These are phyloP conservation scores for Diadema setosum DNA, from an alignment of 35 echinoderm and acorn worm genomes.

Conservation along the genomic window DNA sequence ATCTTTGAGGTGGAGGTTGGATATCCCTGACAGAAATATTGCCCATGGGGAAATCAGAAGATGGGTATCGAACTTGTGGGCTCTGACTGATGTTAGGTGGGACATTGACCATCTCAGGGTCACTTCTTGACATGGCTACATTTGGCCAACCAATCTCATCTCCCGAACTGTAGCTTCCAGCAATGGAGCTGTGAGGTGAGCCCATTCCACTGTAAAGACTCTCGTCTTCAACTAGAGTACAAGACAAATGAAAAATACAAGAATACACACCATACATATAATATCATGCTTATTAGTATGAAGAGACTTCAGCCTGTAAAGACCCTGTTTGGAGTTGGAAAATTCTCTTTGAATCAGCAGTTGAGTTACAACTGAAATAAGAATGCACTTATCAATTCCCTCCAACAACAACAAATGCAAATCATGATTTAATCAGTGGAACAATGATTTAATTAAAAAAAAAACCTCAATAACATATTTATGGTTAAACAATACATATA, in stretches of 20 bases:
- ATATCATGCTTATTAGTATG: neutral
- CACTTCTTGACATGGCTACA: neutral
- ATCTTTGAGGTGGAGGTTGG: neutral
- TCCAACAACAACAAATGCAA: neutral
- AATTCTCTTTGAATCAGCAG: neutral
- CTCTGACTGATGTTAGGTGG: too few species aligned
- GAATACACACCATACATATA: neutral
- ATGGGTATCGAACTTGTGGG: neutral
- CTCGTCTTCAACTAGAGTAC: neutral
- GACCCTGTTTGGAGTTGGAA: neutral
- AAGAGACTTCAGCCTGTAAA: neutral
- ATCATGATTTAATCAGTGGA: too few species aligned
- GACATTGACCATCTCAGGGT: neutral
- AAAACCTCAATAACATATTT: too few species aligned
- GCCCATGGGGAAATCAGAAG: neutral
- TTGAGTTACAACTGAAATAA: neutral
- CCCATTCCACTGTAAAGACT: neutral
- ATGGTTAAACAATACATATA: too few species aligned
- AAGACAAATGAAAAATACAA: neutral
- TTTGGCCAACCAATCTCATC: neutral
- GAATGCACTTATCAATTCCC: neutral
- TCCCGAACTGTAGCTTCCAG: neutral
- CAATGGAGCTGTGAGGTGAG: constrained; percentile 2
- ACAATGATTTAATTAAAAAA: too few species aligned
- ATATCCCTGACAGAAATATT: neutral